Base-by-base conservation (phyloP, 2,888 invertebrate genomes). In the Sphaeridia pumilis region DNA sequence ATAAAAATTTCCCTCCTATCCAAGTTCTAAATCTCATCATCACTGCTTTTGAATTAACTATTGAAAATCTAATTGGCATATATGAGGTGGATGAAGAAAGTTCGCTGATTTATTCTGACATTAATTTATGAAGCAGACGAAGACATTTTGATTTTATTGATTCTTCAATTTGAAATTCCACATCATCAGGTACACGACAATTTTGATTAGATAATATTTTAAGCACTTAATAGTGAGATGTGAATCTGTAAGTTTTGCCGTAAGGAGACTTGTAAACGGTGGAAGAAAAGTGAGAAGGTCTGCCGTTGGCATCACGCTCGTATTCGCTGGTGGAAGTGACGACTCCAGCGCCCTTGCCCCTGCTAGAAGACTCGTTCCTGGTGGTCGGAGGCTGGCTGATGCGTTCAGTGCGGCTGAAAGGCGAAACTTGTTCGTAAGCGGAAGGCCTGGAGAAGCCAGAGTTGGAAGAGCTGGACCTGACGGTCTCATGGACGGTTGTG, bases 191-290 rank as follows among this genome's bases (percentile, higher is more conserved):
- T n/a, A n/a, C n/a, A n/a, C n/a, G n/a, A n/a, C n/a, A n/a, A n/a
- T n/a, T n/a, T n/a, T n/a, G n/a, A n/a, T n/a, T n/a, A n/a, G n/a
- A n/a, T n/a, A n/a, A n/a, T n/a, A n/a, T n/a, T n/a, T n/a, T n/a
- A n/a, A n/a, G n/a, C n/a, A n/a, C 44, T 35, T 51, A 51, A 27
- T 46, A 51, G 28, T 51, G 46, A 28, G 46, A 46, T 20, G 38
- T 46, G 41, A 51, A 51, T 31, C 51, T 20, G 46, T 51, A 46
- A 5, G 38, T 36, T 25, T 51, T 51, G 38, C 52, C 52, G 28
- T 52, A 52, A 2, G 52, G 52, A 17, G 46, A 46, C 28, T 46
- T 52, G 52, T 52, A 52, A 4, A 52, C 52, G 17, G 52, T 52
- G 22, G 46, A 46, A n/a, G 52, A 46, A 26, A 42, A 52, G 20